Base-by-base conservation (phyloP, 2,888 invertebrate genomes). In the Cloeon dipterum region DNA sequence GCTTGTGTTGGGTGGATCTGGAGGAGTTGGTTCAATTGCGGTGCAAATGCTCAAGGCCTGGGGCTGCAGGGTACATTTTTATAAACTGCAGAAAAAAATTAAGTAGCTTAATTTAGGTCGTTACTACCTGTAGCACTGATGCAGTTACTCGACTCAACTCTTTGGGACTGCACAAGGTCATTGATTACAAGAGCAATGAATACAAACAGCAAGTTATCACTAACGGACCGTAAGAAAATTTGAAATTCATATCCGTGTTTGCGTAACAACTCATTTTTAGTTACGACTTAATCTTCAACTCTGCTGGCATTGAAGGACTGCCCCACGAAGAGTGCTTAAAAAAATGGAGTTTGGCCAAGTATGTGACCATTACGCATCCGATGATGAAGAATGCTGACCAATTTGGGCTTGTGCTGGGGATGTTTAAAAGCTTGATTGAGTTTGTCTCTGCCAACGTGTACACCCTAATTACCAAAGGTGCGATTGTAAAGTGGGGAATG, bases 21-120 rank as follows among this genome's bases (percentile, higher is more conserved):
- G 94, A 29, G 89, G 91, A 33, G 85, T 91, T 38, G 94, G 94
- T 32, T 75, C 75, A 37, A 62, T 78, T 44, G 85, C 88, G 38
- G 67, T 89, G 49, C 93, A 89, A 61, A 63, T 89, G 47, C 62
- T 91, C 39, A 76, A 71, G 51, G 66, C 72, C 4, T 77, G 78
- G 66, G 73, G 73, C 34, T 73, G 70, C 26, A 59, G 68, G 44
- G 77, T 82, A 52, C n/a, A n/a, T n/a, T n/a, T n/a, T n/a, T n/a
- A n/a, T n/a, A n/a, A n/a, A n/a, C n/a, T n/a, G n/a, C n/a, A n/a
- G n/a, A n/a, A n/a, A n/a, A n/a, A n/a, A n/a, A n/a, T n/a, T n/a
- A n/a, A n/a, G n/a, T n/a, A n/a, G 13, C 38, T 42, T 38, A 41
- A 41, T 50, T 36, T 47, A 69, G 66, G 70, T 73, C 2, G 61